phyloP scores from a whole-genome alignment of 2,113 vertebrate genomes.

The Neolamprologus sp. region DNA sequence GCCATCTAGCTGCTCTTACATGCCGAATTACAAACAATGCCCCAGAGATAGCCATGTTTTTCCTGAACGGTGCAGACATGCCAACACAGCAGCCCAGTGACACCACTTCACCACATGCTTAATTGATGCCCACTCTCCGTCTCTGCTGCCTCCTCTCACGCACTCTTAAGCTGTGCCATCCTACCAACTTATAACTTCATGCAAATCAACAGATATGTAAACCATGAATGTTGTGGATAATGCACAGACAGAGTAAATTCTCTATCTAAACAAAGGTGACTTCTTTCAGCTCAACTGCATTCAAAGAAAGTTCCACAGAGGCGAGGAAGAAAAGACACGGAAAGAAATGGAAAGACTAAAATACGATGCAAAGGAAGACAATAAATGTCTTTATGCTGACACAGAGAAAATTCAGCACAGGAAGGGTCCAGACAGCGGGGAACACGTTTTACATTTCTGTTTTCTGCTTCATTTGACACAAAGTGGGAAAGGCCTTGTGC shows the following conservation, averaged over 20 bases:
- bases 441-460: not conserved
- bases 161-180: constrained; percentile 17
- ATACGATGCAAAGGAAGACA: not conserved
- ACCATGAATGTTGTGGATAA: fast-evolving
- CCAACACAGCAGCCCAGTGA: constrained; percentile 58
- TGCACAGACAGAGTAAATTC: not conserved
- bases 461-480: constrained; percentile 23
- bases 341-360: not conserved
- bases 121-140: constrained; percentile 46
- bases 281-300: not conserved
- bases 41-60: constrained; percentile 52
- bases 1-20: constrained; percentile 29
- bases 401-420: not conserved
- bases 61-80: constrained; percentile 37
- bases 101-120: constrained; percentile 61
- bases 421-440: not conserved
- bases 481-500: constrained; percentile 6
- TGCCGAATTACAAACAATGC: constrained; percentile 49
- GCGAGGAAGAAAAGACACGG: not conserved
- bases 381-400: not conserved
- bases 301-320: not conserved
- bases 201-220: constrained; percentile 4
- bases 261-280: not conserved
- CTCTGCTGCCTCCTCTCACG: not conserved
- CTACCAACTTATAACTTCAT: constrained; percentile 4